phyloP scores from a whole-genome alignment of 2,113 vertebrate genomes.

The Vimba vimba region DNA sequence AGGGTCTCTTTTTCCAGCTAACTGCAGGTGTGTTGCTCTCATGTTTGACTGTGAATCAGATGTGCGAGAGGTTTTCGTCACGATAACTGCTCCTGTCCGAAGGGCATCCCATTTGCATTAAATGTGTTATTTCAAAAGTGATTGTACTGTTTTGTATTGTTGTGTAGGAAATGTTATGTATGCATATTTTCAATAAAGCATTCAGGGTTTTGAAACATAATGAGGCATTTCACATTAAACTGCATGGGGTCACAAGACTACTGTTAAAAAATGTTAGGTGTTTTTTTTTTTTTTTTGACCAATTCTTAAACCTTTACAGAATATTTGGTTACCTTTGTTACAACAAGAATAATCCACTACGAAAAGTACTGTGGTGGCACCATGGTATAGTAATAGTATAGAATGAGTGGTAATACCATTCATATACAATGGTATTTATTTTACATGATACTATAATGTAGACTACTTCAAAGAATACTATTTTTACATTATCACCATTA shows the following conservation, averaged over 20 bases:
- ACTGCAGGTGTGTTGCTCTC: conserved; percentile 5
- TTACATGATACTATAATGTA: background rate
- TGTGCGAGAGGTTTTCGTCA: conserved; percentile 16
- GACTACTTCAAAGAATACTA: background rate
- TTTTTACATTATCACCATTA: background rate
- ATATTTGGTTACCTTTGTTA: background rate
- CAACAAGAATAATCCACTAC: background rate
- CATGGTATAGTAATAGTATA: background rate
- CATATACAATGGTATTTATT: background rate
- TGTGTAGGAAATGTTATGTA: conserved; percentile 82
- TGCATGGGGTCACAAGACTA: background rate
- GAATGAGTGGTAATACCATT: background rate
- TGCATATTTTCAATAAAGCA: conserved; percentile 85
- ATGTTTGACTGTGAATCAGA: conserved; percentile 23
- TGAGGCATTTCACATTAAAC: background rate
- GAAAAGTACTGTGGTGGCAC: background rate
- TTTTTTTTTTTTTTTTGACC: background rate
- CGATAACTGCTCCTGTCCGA: conserved; percentile 11
- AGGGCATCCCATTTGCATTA: conserved; percentile 56
- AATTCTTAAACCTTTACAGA: background rate
- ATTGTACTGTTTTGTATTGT: conserved; percentile 85
- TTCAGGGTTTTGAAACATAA: conserved; percentile 78
- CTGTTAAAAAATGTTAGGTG: too few relatives aligned
- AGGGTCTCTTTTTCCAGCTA: background rate
- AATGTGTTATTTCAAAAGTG: conserved; percentile 76